Percentiles rank a stretch among this genome's conserved stretches.
Conservation (phyloP, 1,140 invertebrate species). For the Melitaea cinxia region DNA sequence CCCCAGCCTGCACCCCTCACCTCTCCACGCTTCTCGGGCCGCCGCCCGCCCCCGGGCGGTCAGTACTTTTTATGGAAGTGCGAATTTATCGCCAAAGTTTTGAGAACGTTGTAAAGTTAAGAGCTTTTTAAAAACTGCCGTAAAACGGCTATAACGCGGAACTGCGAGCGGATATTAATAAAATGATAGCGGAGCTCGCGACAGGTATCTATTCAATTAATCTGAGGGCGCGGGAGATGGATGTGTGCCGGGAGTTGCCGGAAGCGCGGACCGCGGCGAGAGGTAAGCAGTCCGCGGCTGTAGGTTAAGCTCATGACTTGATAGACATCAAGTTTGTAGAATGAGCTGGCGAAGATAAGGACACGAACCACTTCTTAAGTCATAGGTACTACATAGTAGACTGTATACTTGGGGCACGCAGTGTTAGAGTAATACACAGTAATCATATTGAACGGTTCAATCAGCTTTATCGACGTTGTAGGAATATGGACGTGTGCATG, state of each 20-base stretch:
- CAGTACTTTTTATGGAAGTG: slow-evolving; percentile 41
- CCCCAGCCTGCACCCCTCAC: not conserved
- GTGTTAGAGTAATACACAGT: too few species aligned
- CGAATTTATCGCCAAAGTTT: slow-evolving; percentile 61
- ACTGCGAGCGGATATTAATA: slow-evolving; percentile 39
- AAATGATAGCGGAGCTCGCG: slow-evolving; percentile 35
- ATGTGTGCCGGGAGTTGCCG: not conserved
- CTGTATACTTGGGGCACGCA: too few species aligned
- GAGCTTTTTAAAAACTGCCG: slow-evolving; percentile 52
- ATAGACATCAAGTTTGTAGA: too few species aligned
- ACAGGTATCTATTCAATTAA: slow-evolving; percentile 47
- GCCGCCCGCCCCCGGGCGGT: not conserved
- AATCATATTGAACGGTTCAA: too few species aligned
- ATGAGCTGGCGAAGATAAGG: too few species aligned
- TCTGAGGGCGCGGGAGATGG: slow-evolving; percentile 22
- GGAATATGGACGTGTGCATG: not conserved
- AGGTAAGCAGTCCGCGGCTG: not conserved
- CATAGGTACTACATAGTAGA: too few species aligned
- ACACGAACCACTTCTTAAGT: too few species aligned
- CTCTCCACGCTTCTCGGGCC: too few species aligned
- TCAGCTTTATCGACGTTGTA: too few species aligned
- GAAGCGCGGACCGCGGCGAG: not conserved
- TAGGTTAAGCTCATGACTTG: too few species aligned
- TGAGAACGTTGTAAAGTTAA: slow-evolving; percentile 52
- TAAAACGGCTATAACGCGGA: slow-evolving; percentile 36